Evolutionary conservation across 23 tunicate genomes (phyloP).

Genomic region (Styela plicata): DNA sequence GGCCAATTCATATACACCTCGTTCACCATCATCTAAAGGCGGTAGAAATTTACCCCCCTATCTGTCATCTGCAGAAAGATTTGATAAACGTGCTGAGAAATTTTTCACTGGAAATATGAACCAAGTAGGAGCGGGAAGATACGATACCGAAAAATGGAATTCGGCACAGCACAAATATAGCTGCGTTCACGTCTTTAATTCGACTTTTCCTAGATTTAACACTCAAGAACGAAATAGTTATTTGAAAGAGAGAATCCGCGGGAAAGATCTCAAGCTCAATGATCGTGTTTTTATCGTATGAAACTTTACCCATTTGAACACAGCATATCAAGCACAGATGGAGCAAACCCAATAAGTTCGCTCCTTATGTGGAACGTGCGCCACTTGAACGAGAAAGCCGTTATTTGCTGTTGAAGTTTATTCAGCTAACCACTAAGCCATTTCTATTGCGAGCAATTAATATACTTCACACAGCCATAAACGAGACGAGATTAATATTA

Average conservation of each 20-base stretch:
- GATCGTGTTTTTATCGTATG: constrained; percentile 46
- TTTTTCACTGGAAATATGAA: constrained; percentile 78
- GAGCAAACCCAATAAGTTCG: too few species aligned
- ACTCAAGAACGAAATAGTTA: constrained; percentile 36
- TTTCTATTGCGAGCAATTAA: neutral
- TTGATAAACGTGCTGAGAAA: constrained; percentile 52
- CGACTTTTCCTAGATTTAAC: constrained; percentile 44
- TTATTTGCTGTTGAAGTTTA: neutral
- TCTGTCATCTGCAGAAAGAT: constrained; percentile 54
- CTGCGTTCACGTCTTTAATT: constrained; percentile 58
- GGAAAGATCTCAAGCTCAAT: constrained; percentile 38
- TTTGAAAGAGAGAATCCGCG: constrained; percentile 51
- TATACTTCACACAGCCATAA: neutral
- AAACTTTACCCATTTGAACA: too few species aligned
- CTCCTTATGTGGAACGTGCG: too few species aligned
- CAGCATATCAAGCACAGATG: too few species aligned
- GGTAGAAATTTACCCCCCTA: constrained; percentile 57
- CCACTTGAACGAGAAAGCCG: too few species aligned
- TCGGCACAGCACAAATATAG: constrained; percentile 68
- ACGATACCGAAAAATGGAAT: constrained; percentile 52
- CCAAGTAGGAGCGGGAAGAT: constrained; percentile 85
- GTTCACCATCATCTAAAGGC: constrained; percentile 8
- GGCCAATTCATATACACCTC: constrained; percentile 46
- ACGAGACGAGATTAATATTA: neutral
- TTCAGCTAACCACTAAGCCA: neutral